Base-by-base conservation (phyloP, 2,888 invertebrate species). In the Pharmacophagus antenor region DNA sequence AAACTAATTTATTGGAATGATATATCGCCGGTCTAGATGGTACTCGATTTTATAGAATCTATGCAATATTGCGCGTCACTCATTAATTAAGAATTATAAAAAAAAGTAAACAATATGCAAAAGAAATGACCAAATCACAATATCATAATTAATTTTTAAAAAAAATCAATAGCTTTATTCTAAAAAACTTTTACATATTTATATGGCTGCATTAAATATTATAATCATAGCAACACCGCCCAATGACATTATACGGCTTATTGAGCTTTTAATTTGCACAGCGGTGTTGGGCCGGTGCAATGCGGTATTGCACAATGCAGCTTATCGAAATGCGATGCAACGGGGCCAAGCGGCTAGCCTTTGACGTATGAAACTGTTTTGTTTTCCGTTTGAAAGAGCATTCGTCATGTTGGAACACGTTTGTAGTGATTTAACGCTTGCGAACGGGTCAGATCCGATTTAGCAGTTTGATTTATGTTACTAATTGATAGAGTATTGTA, bases 291-390 rank as follows among this genome's bases (percentile, higher is more conserved):
- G n/a, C n/a, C 12, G 53, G 61, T 53, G 61, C 61, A 61, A 61
- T 61, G 61, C 61, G 56, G 61, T 23, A 56, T 48, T 48, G 49
- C 41, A 56, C 52, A 53, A 61, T 61, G 61, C 61, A 56, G 61
- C 56, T 61, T 56, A 52, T 48, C 61, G 56, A 61, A 56, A 56
- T 61, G 56, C 56, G n/a, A 37, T 56, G 54, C 27, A 59, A 53
- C 61, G 61, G 21, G 48, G 56, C 56, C 51, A 27, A 48, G 50
- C 59, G 21, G 37, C 48, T 31, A 4, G 22, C 54, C 44, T 54
- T 49, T 60, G 60, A 55, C 25, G 51, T 56, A 46, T 46, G 41
- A 61, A 54, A 51, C 56, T 37, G 54, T 59, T 52, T 50, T 58
- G 58, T 58, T 44, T 58, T 25, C 18, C 42, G 18, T 44, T 44